Evolutionary conservation across 1,140 invertebrate genomes (phyloP), one percentile per base, ranked within the genome.

Genomic region (Polyergus mexicanus): DNA sequence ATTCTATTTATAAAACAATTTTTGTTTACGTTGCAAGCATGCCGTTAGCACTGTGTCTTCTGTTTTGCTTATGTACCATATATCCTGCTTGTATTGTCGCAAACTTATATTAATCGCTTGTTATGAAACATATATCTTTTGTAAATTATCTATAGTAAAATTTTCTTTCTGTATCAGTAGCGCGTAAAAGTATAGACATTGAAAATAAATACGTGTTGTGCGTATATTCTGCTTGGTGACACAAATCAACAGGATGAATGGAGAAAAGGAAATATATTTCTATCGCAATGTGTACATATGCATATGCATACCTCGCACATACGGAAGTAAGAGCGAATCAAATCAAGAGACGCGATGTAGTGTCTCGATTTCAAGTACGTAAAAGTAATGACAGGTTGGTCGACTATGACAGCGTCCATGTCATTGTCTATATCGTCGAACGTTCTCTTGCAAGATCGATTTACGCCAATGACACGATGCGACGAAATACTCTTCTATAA

Each of bases 1-100:
- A 44, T 28, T 51, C 6, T n/a, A 25, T 54, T 5, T 28, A 28
- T 51, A 51, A 32, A 32, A 19, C 5, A 25, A 32, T 54, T 71
- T 54, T 71, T 71, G n/a, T 69, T 69, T 71, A 41, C 19, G 1
- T 32, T 32, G 25, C 68, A 35, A 71, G 25, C 68, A 35, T 13
- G 1, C 35, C 19, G 10, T 54, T 71, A 32, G 19, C 25, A 68
- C 13, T 11, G 13, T 13, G 2, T 28, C 25, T 44, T 68, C 7
- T 65, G 28, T 28, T 28, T 28, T 28, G 16, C 32, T 2, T 65
- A 63, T 65, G 22, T 16, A n/a, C 38, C 8, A 63, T 65, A 38
- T 16, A n/a, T 65, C 8, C 63, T 38, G n/a, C 35, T 66, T 66
- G 7, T 22, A 5, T 41, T 66, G 5, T 66, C 10, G 11, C 38